phyloP scores from a whole-genome alignment of 2,797 vertebrate genomes.

The Phyllotis vaccarum region DNA sequence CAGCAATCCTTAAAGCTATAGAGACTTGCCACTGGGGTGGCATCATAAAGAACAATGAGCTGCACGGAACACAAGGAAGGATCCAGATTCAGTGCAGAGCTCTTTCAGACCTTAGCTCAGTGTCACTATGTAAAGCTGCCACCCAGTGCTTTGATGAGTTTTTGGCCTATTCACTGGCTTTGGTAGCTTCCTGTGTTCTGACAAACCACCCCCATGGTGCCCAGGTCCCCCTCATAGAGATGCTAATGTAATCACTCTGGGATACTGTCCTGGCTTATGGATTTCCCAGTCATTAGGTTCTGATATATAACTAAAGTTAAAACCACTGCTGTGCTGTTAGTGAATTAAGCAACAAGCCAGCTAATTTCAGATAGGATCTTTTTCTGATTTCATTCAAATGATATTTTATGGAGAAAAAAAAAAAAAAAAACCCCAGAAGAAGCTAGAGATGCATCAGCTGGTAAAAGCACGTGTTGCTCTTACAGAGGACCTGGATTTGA shows the following conservation, averaged over 20 bases:
- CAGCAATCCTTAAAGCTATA: not conserved
- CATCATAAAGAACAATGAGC: not conserved
- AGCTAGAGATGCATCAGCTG: not conserved
- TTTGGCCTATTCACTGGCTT: too few relatives aligned
- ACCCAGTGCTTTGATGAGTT: too few relatives aligned
- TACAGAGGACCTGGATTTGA: not conserved
- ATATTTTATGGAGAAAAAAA: slow-evolving; percentile 5
- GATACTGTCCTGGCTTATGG: not conserved
- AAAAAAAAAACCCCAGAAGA: too few relatives aligned
- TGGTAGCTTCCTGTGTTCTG: not conserved
- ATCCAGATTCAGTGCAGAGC: not conserved
- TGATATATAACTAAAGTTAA: not conserved
- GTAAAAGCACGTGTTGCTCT: not conserved
- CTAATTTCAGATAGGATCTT: slow-evolving; percentile 1
- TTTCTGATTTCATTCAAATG: slow-evolving; percentile 38
- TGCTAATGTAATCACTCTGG: not conserved
- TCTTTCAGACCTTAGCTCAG: not conserved
- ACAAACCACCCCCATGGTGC: not conserved
- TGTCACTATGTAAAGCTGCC: too few relatives aligned
- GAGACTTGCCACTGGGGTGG: not conserved
- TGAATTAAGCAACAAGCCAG: slow-evolving; percentile 12
- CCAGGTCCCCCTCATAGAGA: not conserved
- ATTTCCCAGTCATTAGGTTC: slow-evolving; percentile 14
- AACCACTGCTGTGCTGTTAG: not conserved
- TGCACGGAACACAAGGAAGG: not conserved